Evolutionary conservation across 2,797 vertebrate genomes (phyloP), one percentile per base, ranked within the genome.

Genomic region (Alauda arvensis): DNA sequence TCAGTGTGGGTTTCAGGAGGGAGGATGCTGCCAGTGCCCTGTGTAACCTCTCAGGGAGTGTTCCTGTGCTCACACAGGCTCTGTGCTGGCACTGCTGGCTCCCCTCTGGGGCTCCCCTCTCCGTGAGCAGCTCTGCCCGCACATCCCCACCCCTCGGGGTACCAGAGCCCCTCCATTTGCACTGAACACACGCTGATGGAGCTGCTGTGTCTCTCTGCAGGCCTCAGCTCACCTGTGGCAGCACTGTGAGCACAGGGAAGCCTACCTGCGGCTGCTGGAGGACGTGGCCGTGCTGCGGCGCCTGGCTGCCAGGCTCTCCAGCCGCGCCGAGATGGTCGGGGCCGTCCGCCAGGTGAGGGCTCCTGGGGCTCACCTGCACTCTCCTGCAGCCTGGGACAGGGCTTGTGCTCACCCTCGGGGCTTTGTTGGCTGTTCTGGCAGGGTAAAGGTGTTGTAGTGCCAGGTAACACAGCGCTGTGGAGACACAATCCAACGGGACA

Each of bases 271-370:
- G 51, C 97, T 99, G 28, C 87, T 99, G 45, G 99, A 99, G 94
- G 99, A 99, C 0, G 93, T 99, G 1, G 93, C 97, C 0, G 98
- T 99, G 61, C 95, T 99, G 83, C 98, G 98, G 67, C 98, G 98
- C 45, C 96, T 99, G 88, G 98, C 98, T 77, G 98, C 97, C 20
- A 96, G 99, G 24, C 98, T 99, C 9, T 99, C 99, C 21, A 99
- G 99, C 94, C 96, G 98, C 18, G 98, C 99, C 0, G 99, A 99
- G 96, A 98, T 98, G 94, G 99, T 99, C 4, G 99, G 99, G 17
- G 98, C 99, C 0, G 98, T 99, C 75, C 98, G 99, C 60, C 99
- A 99, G 98, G 99, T 99, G 82, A 96, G 94, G 31, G 4, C 24
- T 37, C 46, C 42, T 7, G 3, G 12, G 25, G n/a, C 60, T 39